Conservation (phyloP, 64 coral and sea anemone genomes). For the Stichodactyla mertensii region DNA sequence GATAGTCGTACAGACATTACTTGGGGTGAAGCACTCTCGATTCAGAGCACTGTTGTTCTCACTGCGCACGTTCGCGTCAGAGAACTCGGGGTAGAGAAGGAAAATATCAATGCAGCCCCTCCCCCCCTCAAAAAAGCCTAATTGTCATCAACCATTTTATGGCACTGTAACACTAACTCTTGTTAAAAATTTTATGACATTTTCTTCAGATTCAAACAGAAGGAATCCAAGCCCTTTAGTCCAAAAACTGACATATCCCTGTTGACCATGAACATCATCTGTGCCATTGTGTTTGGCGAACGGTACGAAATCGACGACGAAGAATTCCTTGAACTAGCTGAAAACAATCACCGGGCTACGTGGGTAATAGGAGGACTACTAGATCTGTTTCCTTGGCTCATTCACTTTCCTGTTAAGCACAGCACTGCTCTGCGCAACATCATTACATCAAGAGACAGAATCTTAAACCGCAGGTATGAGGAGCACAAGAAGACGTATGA, state of each 20-base stretch:
- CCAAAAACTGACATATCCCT: neutral
- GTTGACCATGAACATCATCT: slow-evolving; percentile 2
- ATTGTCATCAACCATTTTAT: no score
- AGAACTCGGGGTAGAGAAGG: no score
- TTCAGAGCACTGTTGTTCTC: no score
- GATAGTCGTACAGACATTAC: neutral
- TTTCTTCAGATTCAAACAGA: neutral
- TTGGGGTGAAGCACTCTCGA: no score
- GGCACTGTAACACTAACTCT: neutral
- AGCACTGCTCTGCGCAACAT: neutral
- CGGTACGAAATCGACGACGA: neutral
- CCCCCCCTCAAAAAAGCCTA: no score
- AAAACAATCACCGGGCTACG: neutral
- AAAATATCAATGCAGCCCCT: no score
- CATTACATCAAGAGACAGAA: slow-evolving; percentile 36
- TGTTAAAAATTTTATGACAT: neutral
- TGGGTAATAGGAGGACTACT: neutral
- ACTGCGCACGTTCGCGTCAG: no score
- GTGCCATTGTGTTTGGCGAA: neutral
- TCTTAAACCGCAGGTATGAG: slow-evolving; percentile 46
- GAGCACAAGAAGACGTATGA: slow-evolving; percentile 49
- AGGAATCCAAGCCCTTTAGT: neutral
- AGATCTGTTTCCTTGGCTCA: neutral
- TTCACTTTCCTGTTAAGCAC: slow-evolving; percentile 38
- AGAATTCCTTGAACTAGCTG: neutral